Conservation (phyloP, 1,140 invertebrate species). For the Camponotus pennsylvanicus region DNA sequence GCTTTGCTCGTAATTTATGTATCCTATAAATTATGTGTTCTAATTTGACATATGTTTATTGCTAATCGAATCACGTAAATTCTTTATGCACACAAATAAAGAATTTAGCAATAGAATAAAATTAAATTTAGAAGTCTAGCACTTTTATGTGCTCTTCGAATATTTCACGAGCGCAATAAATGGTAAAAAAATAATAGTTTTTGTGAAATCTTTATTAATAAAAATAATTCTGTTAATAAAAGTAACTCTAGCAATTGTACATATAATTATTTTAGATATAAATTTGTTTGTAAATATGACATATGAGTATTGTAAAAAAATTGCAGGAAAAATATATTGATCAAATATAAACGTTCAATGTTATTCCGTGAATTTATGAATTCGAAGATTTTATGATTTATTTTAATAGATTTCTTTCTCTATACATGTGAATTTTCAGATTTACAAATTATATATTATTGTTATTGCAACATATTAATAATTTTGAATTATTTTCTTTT, state of each 20-base stretch:
- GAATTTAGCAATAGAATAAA: neutral
- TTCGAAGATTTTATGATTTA: too few relatives aligned
- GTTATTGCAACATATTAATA: neutral
- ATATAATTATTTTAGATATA: too few relatives aligned
- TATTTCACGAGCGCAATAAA: neutral
- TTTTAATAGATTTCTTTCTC: too few relatives aligned
- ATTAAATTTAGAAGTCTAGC: neutral
- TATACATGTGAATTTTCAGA: too few relatives aligned
- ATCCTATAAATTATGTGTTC: conserved; percentile 1
- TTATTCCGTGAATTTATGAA: too few relatives aligned
- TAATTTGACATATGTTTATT: conserved; percentile 12
- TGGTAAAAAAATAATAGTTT: neutral
- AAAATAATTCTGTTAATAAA: too few relatives aligned
- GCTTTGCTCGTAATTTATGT: neutral
- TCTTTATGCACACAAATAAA: neutral
- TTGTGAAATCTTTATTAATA: too few relatives aligned
- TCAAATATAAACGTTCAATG: neutral
- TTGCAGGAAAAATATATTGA: neutral
- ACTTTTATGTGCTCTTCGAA: too few relatives aligned
- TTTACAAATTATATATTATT: neutral
- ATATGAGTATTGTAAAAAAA: too few relatives aligned
- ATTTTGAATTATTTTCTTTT: neutral
- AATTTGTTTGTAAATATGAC: too few relatives aligned
- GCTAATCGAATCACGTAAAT: too few relatives aligned
- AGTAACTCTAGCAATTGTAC: too few relatives aligned